Evolutionary conservation across 1,140 invertebrate genomes (phyloP), one percentile per base, ranked within the genome.

Genomic region (Psix sp.): DNA sequence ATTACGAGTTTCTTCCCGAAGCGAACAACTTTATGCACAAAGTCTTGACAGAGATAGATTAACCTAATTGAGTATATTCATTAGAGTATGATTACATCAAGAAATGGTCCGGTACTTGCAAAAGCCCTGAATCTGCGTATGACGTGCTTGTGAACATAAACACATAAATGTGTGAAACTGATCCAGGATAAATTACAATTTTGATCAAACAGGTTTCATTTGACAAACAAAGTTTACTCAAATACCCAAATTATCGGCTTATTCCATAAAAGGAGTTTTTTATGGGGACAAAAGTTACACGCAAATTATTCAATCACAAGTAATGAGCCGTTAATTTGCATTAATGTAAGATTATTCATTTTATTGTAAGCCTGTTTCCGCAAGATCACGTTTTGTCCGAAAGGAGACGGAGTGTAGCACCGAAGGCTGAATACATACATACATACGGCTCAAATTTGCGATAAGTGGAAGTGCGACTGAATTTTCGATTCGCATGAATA

Each of bases 251-350:
- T n/a, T n/a, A n/a, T n/a, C n/a, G n/a, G n/a, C n/a, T n/a, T n/a
- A n/a, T n/a, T n/a, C n/a, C n/a, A n/a, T n/a, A n/a, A n/a, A n/a
- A n/a, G n/a, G n/a, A n/a, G n/a, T n/a, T n/a, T n/a, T n/a, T n/a
- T n/a, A n/a, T n/a, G n/a, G n/a, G n/a, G n/a, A n/a, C n/a, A 36
- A 56, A 40, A 76, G 66, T 56, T 71, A 65, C 26, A 10, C n/a
- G n/a, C 2, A n/a, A 29, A 76, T 70, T 76, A 76, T 76, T 76
- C 73, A 76, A 76, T 76, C 66, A 76, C 66, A 59, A 52, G 48
- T 71, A 76, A 71, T 66, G 60, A 65, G 39, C 56, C 60, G 39
- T 76, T 76, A 70, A 75, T 66, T 76, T 66, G 29, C 60, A 76
- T 76, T 66, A 71, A 74, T 52, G 73, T 29, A 42, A 29, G 73